Base-by-base conservation (phyloP, 2,113 vertebrate genomes). In the Noturus placidus region DNA sequence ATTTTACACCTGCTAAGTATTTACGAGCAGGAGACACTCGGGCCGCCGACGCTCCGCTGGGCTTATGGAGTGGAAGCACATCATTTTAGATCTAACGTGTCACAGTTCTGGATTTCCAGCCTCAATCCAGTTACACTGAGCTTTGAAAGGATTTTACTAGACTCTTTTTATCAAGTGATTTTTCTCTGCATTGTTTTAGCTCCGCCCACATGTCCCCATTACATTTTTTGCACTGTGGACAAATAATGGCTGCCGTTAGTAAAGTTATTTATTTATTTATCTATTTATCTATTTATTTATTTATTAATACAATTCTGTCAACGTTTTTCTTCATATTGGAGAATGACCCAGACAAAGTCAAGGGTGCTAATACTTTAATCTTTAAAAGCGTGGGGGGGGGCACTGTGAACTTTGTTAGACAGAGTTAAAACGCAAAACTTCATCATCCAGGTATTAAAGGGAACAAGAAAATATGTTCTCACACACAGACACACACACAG, bases 1-100 rank as follows among this genome's bases (percentile, higher is more conserved):
- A 91, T 91, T 88, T 72, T 80, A 78, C 87, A 89, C 84, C 42
- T 50, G 82, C 67, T 86, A 83, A 88, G 80, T 86, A 84, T 89
- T 92, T 90, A 89, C 86, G 78, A 70, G 67, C 88, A 83, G 30
- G 35, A 59, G 87, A 50, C 67, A 78, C 87, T 82, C 67, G 54
- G 50, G 27, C 42, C 19, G 30, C 57, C 17, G 20, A 33, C 52
- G 46, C 2, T 30, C 35, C 17, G 17, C 10, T 27, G 63, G 25
- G 63, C 20, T 72, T 61, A 57, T 59, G 33, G 50, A 78, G 56
- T 74, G 69, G 76, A 80, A 67, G 50, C 11, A 30, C 70, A 35
- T 4, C 5, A 2, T 35, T 70, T 17, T 35, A 74, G 19, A 74
- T 9, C 19, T 10, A 8, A 38, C 42, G 35, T 74, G 7, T 74